Conservation (phyloP, 2,113 vertebrate species). For the Anarrhichthys ocellatus region DNA sequence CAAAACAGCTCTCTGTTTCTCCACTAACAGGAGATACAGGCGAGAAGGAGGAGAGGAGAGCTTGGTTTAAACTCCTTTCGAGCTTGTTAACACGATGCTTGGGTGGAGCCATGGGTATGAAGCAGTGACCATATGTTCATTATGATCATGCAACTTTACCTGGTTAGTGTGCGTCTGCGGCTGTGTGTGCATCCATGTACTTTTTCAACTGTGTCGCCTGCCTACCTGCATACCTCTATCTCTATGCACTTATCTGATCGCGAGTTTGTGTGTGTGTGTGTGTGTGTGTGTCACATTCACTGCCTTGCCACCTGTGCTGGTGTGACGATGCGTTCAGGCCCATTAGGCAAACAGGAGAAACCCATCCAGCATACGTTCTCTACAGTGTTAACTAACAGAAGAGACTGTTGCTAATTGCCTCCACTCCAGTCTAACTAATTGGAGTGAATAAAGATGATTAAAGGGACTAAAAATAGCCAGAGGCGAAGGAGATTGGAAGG, state of each 20-base stretch:
- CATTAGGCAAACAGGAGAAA: slow-evolving; percentile 81
- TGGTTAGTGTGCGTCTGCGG: slow-evolving; percentile 2
- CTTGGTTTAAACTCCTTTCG: slow-evolving; percentile 47
- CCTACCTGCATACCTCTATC: slow-evolving; percentile 1
- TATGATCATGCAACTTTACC: slow-evolving; percentile 27
- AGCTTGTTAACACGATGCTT: slow-evolving; percentile 67
- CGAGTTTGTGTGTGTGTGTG: slow-evolving; percentile 8
- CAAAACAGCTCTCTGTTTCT: slow-evolving; percentile 70
- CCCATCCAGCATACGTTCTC: slow-evolving; percentile 67
- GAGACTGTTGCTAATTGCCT: slow-evolving; percentile 81
- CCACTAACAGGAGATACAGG: slow-evolving; percentile 41
- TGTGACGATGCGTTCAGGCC: slow-evolving; percentile 72
- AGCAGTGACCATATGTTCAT: slow-evolving; percentile 66
- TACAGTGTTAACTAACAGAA: slow-evolving; percentile 75
- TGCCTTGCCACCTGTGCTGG: slow-evolving; percentile 68
- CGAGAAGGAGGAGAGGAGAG: slow-evolving; percentile 49
- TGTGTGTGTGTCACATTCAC: slow-evolving; percentile 30
- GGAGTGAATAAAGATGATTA: slow-evolving; percentile 86
- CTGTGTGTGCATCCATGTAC: slow-evolving; percentile 1
- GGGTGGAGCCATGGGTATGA: slow-evolving; percentile 44
- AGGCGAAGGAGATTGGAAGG: slow-evolving; percentile 59
- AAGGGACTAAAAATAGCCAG: slow-evolving; percentile 82
- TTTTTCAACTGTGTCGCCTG: neutral
- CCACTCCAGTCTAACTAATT: slow-evolving; percentile 82
- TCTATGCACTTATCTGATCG: neutral